Percentiles rank a stretch among this genome's conserved stretches.
These are phyloP conservation scores for Lasioglossum zephyrum DNA, from an alignment of 2,888 invertebrate species.

Conservation along the genomic window DNA sequence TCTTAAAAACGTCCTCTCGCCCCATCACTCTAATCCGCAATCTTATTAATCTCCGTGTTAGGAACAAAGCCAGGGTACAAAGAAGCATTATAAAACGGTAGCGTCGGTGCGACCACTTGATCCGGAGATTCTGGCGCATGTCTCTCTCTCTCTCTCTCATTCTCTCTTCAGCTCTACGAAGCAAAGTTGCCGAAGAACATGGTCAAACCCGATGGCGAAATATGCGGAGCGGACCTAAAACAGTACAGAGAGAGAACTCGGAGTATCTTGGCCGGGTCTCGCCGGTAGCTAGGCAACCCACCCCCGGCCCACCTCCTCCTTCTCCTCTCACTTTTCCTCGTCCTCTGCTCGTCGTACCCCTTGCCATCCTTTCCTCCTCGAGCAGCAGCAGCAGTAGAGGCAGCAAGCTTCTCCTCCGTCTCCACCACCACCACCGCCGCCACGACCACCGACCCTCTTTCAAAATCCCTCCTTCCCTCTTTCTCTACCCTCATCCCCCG, in stretches of 20 bases:
- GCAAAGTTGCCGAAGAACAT: constrained; percentile 56
- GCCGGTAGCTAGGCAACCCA: constrained; percentile 84
- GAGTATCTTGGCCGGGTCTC: constrained; percentile 84
- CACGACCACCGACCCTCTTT: constrained; percentile 72
- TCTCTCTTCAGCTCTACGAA: background rate
- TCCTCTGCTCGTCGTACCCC: constrained; percentile 35
- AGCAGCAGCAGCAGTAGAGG: constrained; percentile 22
- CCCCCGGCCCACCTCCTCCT: constrained; percentile 68
- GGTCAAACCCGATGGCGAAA: constrained; percentile 68
- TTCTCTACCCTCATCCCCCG: constrained; percentile 64
- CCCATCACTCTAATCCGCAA: background rate
- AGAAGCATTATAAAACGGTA: background rate
- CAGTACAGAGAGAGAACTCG: constrained; percentile 77
- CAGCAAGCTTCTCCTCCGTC: constrained; percentile 2
- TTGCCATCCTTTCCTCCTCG: constrained; percentile 62
- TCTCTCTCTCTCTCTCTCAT: background rate
- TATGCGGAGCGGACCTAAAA: constrained; percentile 67
- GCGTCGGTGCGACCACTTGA: background rate
- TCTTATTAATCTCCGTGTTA: constrained; percentile 22
- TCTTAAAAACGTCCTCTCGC: background rate
- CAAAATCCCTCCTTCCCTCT: constrained; percentile 71
- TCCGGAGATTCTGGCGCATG: background rate
- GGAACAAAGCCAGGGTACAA: background rate
- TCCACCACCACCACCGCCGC: constrained; percentile 57
- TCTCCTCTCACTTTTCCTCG: constrained; percentile 70